phyloP scores from a whole-genome alignment of 64 coral and sea anemone species.

The Anthopleura sola region DNA sequence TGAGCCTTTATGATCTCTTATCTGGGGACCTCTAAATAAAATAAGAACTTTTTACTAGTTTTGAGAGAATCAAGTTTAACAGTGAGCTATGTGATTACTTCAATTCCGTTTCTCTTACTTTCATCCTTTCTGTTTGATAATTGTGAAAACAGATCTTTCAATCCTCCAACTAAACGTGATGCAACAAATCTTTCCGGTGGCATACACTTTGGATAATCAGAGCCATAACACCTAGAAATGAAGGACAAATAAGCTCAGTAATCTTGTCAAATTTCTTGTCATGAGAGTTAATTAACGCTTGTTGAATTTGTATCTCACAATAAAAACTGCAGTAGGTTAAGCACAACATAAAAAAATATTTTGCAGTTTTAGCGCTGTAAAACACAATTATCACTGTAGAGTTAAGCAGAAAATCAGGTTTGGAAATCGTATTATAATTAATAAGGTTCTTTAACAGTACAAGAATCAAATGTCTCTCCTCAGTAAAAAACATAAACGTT shows the following conservation, averaged over 20 bases:
- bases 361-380: not conserved
- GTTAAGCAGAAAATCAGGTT: not conserved
- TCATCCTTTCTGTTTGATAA: constrained; percentile 19
- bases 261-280: too few species aligned
- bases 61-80: too few species aligned
- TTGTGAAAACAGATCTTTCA: not conserved
- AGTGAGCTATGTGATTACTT: too few species aligned
- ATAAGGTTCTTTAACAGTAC: too few species aligned
- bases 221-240: not conserved
- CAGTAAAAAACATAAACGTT: not conserved
- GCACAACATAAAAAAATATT: not conserved
- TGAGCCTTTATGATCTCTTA: too few species aligned
- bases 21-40: too few species aligned
- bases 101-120: not conserved
- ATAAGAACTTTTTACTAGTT: too few species aligned
- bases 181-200: constrained; percentile 39
- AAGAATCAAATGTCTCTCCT: not conserved
- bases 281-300: too few species aligned
- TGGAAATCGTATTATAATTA: too few species aligned
- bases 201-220: not conserved
- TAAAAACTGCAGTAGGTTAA: not conserved
- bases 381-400: not conserved
- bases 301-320: too few species aligned
- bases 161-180: constrained; percentile 24
- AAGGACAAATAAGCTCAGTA: not conserved